Evolutionary conservation across 1,140 invertebrate species (phyloP).

Genomic region (Solenopsis fugax): DNA sequence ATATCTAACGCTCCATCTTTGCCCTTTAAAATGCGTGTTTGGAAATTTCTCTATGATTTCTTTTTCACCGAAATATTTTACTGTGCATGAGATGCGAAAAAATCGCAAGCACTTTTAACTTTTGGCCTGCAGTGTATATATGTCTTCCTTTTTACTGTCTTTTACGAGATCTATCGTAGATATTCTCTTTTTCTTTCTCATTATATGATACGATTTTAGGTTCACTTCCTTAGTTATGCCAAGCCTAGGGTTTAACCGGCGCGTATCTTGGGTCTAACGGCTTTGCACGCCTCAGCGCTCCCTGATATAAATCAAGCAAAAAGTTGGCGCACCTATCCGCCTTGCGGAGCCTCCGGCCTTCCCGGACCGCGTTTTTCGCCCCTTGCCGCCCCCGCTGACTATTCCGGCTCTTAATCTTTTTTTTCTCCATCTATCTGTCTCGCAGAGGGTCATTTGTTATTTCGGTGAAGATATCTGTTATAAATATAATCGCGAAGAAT

Average conservation of each 20-base stretch:
- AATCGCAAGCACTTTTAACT: no score
- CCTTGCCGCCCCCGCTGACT: slow-evolving; percentile 12
- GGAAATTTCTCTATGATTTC: no score
- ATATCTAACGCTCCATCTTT: no score
- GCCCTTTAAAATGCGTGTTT: no score
- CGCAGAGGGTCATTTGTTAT: slow-evolving; percentile 66
- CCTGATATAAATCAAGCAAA: slow-evolving; percentile 76
- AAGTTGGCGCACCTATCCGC: slow-evolving; percentile 59
- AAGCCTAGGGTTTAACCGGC: slow-evolving; percentile 63
- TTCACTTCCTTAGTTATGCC: slow-evolving; percentile 47
- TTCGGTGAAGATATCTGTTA: slow-evolving; percentile 73
- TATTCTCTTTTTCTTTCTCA: background rate
- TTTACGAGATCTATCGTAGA: background rate
- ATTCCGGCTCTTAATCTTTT: background rate
- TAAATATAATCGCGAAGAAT: slow-evolving; percentile 66
- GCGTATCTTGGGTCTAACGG: slow-evolving; percentile 67
- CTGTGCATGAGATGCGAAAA: no score
- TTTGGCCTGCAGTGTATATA: background rate
- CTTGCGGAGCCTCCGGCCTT: slow-evolving; percentile 64
- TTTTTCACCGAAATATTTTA: no score
- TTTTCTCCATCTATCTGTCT: slow-evolving; percentile 25
- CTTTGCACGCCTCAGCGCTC: slow-evolving; percentile 69
- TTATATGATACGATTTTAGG: slow-evolving; percentile 12
- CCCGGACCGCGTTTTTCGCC: slow-evolving; percentile 59
- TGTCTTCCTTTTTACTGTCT: background rate